A percentile compares a stretch with the other conserved stretches of the same genome.
These are phyloP conservation scores for Theocolax elegans DNA, from an alignment of 1,140 invertebrate genomes.

Conservation along the genomic window DNA sequence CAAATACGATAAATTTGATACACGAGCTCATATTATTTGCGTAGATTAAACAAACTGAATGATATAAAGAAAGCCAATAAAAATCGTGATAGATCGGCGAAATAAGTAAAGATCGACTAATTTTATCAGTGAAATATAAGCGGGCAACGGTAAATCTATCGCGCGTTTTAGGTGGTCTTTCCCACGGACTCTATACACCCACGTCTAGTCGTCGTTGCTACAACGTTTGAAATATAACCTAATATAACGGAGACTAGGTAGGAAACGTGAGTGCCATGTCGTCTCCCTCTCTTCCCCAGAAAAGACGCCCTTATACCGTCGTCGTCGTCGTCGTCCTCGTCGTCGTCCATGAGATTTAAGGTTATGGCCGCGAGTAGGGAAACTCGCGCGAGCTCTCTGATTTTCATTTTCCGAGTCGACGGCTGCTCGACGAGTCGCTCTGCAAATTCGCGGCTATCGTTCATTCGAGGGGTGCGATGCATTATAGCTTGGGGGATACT, in stretches of 20 bases:
- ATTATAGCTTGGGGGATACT: not conserved
- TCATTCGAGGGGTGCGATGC: not conserved
- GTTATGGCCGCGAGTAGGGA: slow-evolving; percentile 10
- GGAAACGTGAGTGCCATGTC: not conserved
- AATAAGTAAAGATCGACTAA: no score
- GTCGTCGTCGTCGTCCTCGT: not conserved
- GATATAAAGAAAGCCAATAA: no score
- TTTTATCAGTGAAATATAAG: no score
- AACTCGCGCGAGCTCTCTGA: slow-evolving; percentile 13
- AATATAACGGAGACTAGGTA: slow-evolving; percentile 1
- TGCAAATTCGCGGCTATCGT: not conserved
- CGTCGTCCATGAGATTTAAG: slow-evolving; percentile 29
- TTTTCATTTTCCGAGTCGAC: slow-evolving; percentile 30
- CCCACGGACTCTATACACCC: not conserved
- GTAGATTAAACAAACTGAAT: no score
- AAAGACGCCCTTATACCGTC: slow-evolving; percentile 6
- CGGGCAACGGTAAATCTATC: slow-evolving; percentile 33
- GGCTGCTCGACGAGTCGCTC: not conserved
- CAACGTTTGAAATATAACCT: slow-evolving; percentile 31
- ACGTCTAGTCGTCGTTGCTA: not conserved
- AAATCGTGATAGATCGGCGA: no score
- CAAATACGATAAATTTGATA: no score
- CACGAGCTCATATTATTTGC: no score
- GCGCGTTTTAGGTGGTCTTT: not conserved
- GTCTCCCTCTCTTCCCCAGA: not conserved